These are phyloP conservation scores for Caranx melampygus DNA, from an alignment of 2,113 vertebrate species.

Conservation along the genomic window DNA sequence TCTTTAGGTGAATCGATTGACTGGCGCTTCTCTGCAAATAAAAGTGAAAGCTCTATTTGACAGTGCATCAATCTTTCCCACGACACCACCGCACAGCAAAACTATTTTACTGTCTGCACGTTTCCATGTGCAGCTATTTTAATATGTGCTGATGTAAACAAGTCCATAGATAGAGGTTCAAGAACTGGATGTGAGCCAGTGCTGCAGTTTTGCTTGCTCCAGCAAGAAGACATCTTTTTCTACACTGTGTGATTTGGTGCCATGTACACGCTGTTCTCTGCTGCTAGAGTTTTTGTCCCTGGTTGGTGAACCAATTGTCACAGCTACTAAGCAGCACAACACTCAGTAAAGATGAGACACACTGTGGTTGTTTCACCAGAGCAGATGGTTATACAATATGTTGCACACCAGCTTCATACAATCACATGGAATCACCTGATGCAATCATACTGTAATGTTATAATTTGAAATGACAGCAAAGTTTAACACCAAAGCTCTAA, in stretches of 20 bases:
- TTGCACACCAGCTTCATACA: neutral
- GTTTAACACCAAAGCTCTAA: slow-evolving; percentile 15
- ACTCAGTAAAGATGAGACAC: neutral
- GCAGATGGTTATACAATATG: neutral
- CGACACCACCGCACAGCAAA: slow-evolving; percentile 13
- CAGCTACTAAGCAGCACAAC: slow-evolving; percentile 30
- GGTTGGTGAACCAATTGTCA: slow-evolving; percentile 17
- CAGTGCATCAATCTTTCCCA: slow-evolving; percentile 58
- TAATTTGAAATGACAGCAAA: slow-evolving; percentile 17
- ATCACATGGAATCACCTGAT: slow-evolving; percentile 22
- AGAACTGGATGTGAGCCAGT: slow-evolving; percentile 22
- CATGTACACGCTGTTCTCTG: slow-evolving; percentile 13
- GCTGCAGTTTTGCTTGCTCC: slow-evolving; percentile 34
- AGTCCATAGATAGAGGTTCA: slow-evolving; percentile 15
- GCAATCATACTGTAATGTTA: slow-evolving; percentile 14
- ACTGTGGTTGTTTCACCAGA: slow-evolving; percentile 5
- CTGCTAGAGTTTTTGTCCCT: neutral
- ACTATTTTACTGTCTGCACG: slow-evolving; percentile 1
- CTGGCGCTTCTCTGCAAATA: slow-evolving; percentile 52
- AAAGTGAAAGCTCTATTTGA: slow-evolving; percentile 67
- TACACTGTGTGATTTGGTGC: neutral
- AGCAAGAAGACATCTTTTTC: slow-evolving; percentile 9
- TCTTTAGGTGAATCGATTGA: slow-evolving; percentile 69
- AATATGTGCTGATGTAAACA: slow-evolving; percentile 35
- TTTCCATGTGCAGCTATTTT: slow-evolving; percentile 26